Conservation (phyloP, 1,140 invertebrate species). For the Caenorhabditis tropicalis region DNA sequence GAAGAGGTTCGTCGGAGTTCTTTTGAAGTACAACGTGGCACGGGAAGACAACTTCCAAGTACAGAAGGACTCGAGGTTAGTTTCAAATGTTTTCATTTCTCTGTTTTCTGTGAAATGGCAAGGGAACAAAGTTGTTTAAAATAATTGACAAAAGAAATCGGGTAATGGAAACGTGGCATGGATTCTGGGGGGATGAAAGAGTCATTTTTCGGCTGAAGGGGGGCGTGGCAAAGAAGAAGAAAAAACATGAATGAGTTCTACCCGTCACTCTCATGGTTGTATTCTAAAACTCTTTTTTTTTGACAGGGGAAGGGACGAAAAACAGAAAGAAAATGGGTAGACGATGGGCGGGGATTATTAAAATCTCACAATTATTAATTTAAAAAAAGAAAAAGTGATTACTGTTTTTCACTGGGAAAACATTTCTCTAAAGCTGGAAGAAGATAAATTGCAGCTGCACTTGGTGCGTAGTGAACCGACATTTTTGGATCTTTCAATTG, state of each 20-base stretch:
- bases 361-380: background rate
- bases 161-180: background rate
- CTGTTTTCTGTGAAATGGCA: too few relatives aligned
- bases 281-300: slow-evolving; percentile 21
- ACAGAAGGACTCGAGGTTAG: slow-evolving; percentile 53
- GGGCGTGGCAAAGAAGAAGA: background rate
- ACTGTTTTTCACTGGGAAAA: background rate
- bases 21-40: slow-evolving; percentile 54
- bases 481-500: slow-evolving; percentile 15
- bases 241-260: background rate
- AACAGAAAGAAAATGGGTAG: background rate
- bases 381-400: background rate
- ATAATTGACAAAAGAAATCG: background rate
- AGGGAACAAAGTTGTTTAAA: too few relatives aligned
- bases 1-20: slow-evolving; percentile 54
- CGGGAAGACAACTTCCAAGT: slow-evolving; percentile 52
- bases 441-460: slow-evolving; percentile 8
- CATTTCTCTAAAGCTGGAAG: slow-evolving; percentile 24
- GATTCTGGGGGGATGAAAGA: slow-evolving; percentile 2
- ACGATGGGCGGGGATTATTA: background rate
- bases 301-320: background rate
- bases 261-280: slow-evolving; percentile 23
- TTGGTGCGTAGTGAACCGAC: slow-evolving; percentile 19
- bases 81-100: background rate
- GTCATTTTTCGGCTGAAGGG: background rate